A percentile compares a stretch with the other conserved stretches of the same genome.
phyloP scores from a whole-genome alignment of 2,113 vertebrate species.

The Hyperopisus bebe region DNA sequence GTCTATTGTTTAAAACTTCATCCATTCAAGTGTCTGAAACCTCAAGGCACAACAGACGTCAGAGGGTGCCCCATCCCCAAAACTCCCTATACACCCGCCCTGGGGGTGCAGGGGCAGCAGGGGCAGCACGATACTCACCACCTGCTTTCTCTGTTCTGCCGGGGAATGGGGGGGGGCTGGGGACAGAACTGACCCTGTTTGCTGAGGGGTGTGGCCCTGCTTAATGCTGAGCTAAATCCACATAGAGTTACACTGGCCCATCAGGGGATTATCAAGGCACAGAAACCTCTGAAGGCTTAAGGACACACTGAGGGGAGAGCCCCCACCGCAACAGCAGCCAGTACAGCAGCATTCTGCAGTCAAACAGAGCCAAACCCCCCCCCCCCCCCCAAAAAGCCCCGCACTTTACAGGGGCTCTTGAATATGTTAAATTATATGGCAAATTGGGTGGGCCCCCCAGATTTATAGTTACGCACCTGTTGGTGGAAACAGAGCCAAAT shows the following conservation, averaged over 20 bases:
- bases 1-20: background rate
- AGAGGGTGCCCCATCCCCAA: background rate
- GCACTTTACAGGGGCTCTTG: no score
- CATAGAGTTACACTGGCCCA: background rate
- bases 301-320: background rate
- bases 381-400: no score
- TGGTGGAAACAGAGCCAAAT: no score
- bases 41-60: background rate
- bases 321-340: background rate
- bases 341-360: background rate
- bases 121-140: background rate
- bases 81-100: background rate
- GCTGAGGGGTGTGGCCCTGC: background rate
- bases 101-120: background rate
- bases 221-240: conserved; percentile 18
- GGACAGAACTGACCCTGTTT: background rate
- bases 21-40: background rate
- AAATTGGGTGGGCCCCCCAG: no score
- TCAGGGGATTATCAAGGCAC: background rate
- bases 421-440: no score
- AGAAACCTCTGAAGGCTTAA: background rate
- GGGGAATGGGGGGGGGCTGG: background rate
- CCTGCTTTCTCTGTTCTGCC: conserved; percentile 5
- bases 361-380: background rate
- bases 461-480: no score